Evolutionary conservation across 2,888 invertebrate genomes (phyloP).

Genomic region (Ephialtes manifestator): DNA sequence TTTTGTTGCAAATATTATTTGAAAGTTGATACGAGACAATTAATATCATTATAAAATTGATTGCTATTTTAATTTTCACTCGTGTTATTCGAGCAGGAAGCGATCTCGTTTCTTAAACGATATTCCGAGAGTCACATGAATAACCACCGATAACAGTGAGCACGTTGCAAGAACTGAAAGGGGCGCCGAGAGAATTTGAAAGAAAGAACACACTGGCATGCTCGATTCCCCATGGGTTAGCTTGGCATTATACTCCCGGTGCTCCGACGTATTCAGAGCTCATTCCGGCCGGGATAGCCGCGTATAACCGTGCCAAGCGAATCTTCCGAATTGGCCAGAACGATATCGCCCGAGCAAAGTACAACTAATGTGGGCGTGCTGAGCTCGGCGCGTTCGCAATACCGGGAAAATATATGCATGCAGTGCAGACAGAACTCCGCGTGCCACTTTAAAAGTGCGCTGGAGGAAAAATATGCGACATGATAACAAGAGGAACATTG

Average conservation of each 20-base stretch:
- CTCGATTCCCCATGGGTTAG: constrained; percentile 59
- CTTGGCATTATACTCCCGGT: constrained; percentile 55
- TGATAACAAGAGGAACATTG: constrained; percentile 49
- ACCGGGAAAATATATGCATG: constrained; percentile 29
- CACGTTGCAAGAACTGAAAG: constrained; percentile 32
- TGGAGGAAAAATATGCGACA: constrained; percentile 41
- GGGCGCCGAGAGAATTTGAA: constrained; percentile 62
- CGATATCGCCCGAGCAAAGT: constrained; percentile 65
- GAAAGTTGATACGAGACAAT: background rate
- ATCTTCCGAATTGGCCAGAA: constrained; percentile 71
- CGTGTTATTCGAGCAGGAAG: constrained; percentile 38
- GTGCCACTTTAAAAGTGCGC: constrained; percentile 13
- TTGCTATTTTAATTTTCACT: constrained; percentile 2
- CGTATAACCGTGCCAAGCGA: constrained; percentile 70
- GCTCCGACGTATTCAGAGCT: constrained; percentile 64
- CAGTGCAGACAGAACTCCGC: constrained; percentile 23
- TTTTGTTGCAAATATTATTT: background rate
- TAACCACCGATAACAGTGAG: constrained; percentile 59
- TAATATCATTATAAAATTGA: background rate
- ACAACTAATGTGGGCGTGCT: constrained; percentile 63
- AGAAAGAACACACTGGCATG: constrained; percentile 47
- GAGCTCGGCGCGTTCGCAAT: constrained; percentile 48
- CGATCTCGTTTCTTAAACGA: constrained; percentile 60
- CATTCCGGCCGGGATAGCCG: constrained; percentile 66
- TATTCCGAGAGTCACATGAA: constrained; percentile 60